phyloP scores from a whole-genome alignment of 2,888 invertebrate genomes.

The Thecophora atra region DNA sequence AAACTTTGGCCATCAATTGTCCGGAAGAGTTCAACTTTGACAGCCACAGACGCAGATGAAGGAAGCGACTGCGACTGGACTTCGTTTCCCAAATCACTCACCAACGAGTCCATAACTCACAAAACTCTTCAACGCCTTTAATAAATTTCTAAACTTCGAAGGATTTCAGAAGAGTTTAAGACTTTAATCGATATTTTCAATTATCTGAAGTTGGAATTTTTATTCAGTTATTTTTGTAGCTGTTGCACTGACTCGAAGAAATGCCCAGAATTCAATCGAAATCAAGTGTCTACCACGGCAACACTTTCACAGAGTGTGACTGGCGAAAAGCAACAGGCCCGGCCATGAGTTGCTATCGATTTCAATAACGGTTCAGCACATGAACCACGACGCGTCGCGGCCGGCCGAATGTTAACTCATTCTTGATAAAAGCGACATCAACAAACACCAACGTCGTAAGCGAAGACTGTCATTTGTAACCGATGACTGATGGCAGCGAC shows the following conservation, averaged over 20 bases:
- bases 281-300: no score
- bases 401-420: slow-evolving; percentile 58
- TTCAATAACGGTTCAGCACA: slow-evolving; percentile 33
- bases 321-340: not conserved
- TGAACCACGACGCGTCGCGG: slow-evolving; percentile 46
- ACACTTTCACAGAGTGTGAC: not conserved
- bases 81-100: no score
- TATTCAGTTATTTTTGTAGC: not conserved
- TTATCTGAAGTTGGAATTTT: not conserved
- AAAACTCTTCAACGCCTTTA: not conserved
- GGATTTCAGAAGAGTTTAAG: no score
- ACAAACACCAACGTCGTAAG: slow-evolving; percentile 33
- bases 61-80: no score
- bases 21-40: not conserved
- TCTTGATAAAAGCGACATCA: slow-evolving; percentile 61
- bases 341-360: slow-evolving; percentile 24
- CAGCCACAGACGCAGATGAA: not conserved
- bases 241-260: no score
- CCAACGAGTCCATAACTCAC: no score
- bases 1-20: slow-evolving; percentile 10
- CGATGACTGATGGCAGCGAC: slow-evolving; percentile 45
- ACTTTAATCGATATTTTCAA: no score
- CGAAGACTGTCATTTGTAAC: slow-evolving; percentile 38
- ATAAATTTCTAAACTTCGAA: no score
- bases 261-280: no score